Percentiles rank a stretch among this genome's conserved stretches.
Conservation (phyloP, 37 sponge, comb jelly and placozoan genomes). For the Ephydatia muelleri region DNA sequence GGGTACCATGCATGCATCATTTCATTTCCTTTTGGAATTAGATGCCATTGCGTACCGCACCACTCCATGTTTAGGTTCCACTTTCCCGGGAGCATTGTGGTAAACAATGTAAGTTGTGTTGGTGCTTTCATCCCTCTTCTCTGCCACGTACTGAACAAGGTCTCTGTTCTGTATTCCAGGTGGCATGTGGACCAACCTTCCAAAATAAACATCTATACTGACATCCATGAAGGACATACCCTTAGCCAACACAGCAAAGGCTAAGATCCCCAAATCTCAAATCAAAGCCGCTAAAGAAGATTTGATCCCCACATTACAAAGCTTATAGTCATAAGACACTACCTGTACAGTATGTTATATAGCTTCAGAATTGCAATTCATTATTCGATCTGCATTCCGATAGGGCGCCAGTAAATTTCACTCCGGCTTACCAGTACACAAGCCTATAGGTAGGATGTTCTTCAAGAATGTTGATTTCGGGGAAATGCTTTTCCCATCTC, state of each 20-base stretch:
- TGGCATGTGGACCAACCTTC: conserved; percentile 47
- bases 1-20: too few relatives aligned
- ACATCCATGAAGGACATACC: not conserved
- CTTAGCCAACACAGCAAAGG: too few relatives aligned
- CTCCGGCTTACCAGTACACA: conserved; percentile 68
- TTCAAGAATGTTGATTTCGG: conserved; percentile 53
- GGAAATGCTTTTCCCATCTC: conserved; percentile 57
- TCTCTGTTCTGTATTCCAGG: conserved; percentile 41
- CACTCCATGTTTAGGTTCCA: not conserved
- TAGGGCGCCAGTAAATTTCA: too few relatives aligned
- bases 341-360: too few relatives aligned
- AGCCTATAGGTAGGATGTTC: conserved; percentile 41
- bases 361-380: too few relatives aligned
- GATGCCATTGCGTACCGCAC: not conserved
- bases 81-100: conserved; percentile 16
- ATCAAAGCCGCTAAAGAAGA: not conserved
- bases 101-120: conserved; percentile 37
- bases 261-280: not conserved
- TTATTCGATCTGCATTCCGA: too few relatives aligned
- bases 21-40: too few relatives aligned
- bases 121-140: conserved; percentile 36
- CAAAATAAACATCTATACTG: not conserved
- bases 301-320: too few relatives aligned
- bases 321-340: too few relatives aligned
- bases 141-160: conserved; percentile 30